phyloP scores from a whole-genome alignment of 2,888 invertebrate species.

The Charanyca ferruginea region DNA sequence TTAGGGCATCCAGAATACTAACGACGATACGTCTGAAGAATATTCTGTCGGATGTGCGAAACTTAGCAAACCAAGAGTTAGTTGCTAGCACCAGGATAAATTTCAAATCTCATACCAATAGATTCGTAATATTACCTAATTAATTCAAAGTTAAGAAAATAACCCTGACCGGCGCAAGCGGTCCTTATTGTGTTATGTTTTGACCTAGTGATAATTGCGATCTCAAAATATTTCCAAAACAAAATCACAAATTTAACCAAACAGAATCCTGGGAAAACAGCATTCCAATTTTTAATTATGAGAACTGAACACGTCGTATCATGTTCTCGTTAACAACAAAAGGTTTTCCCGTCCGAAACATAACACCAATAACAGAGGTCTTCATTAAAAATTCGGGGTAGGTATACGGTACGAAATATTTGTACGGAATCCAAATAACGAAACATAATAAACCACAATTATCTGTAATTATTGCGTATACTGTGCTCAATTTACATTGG shows the following conservation, averaged over 20 bases:
- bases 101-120: too few relatives aligned
- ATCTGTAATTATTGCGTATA: slow-evolving; percentile 47
- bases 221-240: neutral
- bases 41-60: too few relatives aligned
- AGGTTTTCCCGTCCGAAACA: slow-evolving; percentile 33
- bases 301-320: slow-evolving; percentile 27
- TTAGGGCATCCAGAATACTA: too few relatives aligned
- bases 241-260: neutral
- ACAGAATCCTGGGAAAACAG: neutral
- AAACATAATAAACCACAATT: slow-evolving; percentile 47
- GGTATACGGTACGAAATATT: slow-evolving; percentile 26
- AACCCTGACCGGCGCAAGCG: too few relatives aligned
- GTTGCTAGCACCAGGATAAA: too few relatives aligned
- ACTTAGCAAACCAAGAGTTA: too few relatives aligned
- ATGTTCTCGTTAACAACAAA: slow-evolving; percentile 52
- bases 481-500: slow-evolving; percentile 22
- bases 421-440: slow-evolving; percentile 44
- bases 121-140: too few relatives aligned
- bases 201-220: neutral
- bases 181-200: too few relatives aligned
- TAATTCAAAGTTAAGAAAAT: too few relatives aligned
- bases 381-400: slow-evolving; percentile 50
- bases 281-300: slow-evolving; percentile 22
- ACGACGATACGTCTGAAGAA: too few relatives aligned
- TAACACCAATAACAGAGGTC: slow-evolving; percentile 35